Percentiles rank a stretch among this genome's conserved stretches.
These are phyloP conservation scores for Alauda arvensis DNA, from an alignment of 2,797 vertebrate genomes.

Conservation along the genomic window DNA sequence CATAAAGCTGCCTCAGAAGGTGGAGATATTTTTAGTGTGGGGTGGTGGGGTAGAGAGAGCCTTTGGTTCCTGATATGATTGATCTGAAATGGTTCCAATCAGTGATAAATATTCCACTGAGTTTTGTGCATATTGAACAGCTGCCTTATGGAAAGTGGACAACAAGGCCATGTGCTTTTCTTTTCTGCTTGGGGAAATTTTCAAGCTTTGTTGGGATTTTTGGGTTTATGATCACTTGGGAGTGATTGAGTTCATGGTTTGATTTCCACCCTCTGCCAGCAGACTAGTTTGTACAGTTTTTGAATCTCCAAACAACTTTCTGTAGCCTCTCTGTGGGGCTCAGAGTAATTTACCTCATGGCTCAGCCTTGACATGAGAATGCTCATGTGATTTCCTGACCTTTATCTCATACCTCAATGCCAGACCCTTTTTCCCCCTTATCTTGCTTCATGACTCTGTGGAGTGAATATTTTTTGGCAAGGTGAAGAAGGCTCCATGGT, in stretches of 20 bases:
- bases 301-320: background rate
- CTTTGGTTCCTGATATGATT: background rate
- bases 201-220: background rate
- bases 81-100: background rate
- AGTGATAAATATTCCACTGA: background rate
- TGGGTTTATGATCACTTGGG: background rate
- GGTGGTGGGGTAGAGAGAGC: background rate
- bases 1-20: background rate
- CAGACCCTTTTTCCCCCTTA: background rate
- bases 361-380: slow-evolving; percentile 12
- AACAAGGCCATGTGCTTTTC: background rate
- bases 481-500: background rate
- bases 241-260: background rate
- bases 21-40: background rate
- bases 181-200: background rate
- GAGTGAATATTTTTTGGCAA: background rate
- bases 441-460: background rate
- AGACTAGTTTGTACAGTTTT: background rate
- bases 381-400: slow-evolving; percentile 36
- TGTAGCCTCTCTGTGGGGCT: background rate
- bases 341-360: slow-evolving; percentile 11
- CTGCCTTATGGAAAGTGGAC: background rate
- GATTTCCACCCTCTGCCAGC: background rate
- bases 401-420: background rate
- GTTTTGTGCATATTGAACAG: background rate